Base-by-base conservation (phyloP, 2,113 vertebrate species). In the Columbina picui region DNA sequence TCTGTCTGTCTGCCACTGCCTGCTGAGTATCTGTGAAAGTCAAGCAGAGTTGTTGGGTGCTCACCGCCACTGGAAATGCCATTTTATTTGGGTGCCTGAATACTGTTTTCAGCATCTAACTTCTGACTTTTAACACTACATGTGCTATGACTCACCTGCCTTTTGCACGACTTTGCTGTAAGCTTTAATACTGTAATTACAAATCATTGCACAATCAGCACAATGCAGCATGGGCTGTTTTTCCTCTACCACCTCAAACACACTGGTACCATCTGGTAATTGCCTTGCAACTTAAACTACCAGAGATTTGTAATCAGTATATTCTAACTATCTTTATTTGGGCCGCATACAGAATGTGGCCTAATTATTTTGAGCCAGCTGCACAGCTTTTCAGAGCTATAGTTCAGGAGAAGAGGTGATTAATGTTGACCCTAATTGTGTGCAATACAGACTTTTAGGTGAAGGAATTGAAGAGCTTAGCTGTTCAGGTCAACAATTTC, bases 341-440 rank as follows among this genome's bases (percentile, higher is more conserved):
- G 19, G 38, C 61, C 9, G 15, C 30, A 39, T 14, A 10, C 27
- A 49, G 60, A 81, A 69, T 23, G 34, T 45, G 34, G n/a, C n/a
- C 57, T 73, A 25, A 50, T 92, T 90, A 60, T 81, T 84, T 86
- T 80, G 73, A 94, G 53, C 43, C 83, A 82, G 71, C 81, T 84
- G 81, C 87, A 53, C 59, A 65, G 59, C 64, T 86, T 87, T 74
- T 85, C 82, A 86, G 93, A 70, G 29, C 14, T 43, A 9, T 32
- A 15, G 76, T 95, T 78, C 36, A 36, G 38, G 6, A 77, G 45
- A 73, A 84, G 5, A 56, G 20, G 39, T 88, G 27, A 77, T 90
- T 81, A 84, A 83, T 95, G 84, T 56, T 21, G 27, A 64, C n/a
- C 53, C 56, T 78, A 30, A 43, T 90, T 90, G 90, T 81, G 30